These are phyloP conservation scores for Laothoe populi DNA, from an alignment of 2,888 invertebrate species.

Conservation along the genomic window DNA sequence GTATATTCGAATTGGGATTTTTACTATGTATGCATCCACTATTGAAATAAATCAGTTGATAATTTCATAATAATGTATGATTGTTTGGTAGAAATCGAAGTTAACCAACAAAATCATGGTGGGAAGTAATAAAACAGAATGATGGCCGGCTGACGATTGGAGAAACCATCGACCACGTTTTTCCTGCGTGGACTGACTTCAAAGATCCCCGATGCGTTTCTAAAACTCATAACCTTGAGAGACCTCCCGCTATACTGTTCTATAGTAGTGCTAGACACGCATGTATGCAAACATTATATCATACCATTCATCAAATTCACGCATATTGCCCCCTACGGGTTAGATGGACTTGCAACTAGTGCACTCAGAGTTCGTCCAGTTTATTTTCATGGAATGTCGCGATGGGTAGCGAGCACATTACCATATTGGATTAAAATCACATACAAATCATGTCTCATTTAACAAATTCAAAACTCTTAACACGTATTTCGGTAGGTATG, in stretches of 20 bases:
- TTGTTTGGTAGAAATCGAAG: conserved; percentile 44
- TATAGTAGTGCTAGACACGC: not conserved
- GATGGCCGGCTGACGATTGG: conserved; percentile 44
- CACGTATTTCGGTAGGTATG: no score
- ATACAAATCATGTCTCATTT: no score
- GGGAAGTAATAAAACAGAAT: conserved; percentile 58
- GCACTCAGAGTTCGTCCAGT: no score
- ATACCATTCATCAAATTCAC: not conserved
- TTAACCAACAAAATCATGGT: conserved; percentile 39
- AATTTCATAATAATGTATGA: conserved; percentile 34
- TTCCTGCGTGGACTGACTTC: conserved; percentile 44
- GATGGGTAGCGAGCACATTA: no score
- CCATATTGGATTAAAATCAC: no score
- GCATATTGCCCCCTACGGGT: no score
- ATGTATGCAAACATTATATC: not conserved
- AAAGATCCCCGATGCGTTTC: conserved; percentile 44
- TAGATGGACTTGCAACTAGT: no score
- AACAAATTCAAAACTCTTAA: no score
- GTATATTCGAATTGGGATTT: no score
- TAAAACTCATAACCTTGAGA: conserved; percentile 10
- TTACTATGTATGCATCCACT: not conserved
- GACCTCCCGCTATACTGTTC: not conserved
- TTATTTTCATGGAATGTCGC: no score
- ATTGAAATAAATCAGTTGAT: not conserved
- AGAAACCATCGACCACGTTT: conserved; percentile 52